Percentiles rank a stretch among this genome's conserved stretches.
Evolutionary conservation across 2,113 vertebrate species (phyloP).

Genomic region (Semnornis frantzii): DNA sequence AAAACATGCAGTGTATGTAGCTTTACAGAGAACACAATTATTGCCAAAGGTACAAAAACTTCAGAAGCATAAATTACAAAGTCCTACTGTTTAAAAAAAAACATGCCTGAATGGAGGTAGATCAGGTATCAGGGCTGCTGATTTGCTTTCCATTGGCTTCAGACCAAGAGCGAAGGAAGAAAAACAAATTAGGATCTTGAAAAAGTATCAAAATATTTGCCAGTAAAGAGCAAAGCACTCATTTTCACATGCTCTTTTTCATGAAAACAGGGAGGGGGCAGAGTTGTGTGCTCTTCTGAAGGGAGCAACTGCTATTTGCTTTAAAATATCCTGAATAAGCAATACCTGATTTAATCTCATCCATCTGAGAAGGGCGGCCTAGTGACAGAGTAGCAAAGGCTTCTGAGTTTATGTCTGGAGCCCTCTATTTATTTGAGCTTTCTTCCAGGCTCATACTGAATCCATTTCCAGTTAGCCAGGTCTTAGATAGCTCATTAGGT

Average conservation of each 20-base stretch:
- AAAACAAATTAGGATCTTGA: slow-evolving; percentile 55
- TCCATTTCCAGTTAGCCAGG: background rate
- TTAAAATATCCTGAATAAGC: background rate
- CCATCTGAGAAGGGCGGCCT: background rate
- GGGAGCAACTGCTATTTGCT: background rate
- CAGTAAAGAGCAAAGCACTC: background rate
- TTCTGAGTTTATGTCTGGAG: background rate
- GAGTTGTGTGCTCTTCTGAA: background rate
- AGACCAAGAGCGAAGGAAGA: background rate
- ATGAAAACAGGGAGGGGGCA: background rate
- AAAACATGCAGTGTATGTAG: background rate
- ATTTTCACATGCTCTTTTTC: slow-evolving; percentile 22
- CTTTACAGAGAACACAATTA: background rate
- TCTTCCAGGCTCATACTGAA: background rate
- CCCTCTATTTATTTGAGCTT: background rate
- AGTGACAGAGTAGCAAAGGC: background rate
- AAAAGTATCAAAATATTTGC: slow-evolving; percentile 42
- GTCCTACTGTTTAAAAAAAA: background rate
- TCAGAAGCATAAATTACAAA: slow-evolving; percentile 7
- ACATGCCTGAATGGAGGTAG: background rate
- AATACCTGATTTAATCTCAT: background rate
- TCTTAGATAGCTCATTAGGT: background rate
- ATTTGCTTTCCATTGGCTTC: slow-evolving; percentile 39
- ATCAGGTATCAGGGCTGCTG: slow-evolving; percentile 20
- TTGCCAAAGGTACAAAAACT: background rate